Conservation (phyloP, 2,888 invertebrate genomes). For the Mellilla xanthometata region DNA sequence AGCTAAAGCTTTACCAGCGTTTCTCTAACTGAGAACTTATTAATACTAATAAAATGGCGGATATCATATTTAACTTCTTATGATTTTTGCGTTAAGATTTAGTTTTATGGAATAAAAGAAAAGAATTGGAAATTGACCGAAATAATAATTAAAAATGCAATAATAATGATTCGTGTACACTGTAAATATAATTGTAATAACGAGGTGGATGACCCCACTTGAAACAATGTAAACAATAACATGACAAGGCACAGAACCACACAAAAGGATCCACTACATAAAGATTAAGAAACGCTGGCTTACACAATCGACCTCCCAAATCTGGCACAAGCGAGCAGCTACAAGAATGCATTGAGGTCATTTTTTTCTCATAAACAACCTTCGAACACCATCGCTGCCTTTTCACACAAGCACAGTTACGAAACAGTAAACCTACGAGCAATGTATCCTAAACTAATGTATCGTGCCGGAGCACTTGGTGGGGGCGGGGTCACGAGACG, state of each 20-base stretch:
- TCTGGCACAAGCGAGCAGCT: conserved; percentile 42
- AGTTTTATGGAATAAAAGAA: too few relatives aligned
- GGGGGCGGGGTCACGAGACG: conserved; percentile 59
- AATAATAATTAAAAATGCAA: too few relatives aligned
- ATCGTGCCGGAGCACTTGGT: conserved; percentile 55
- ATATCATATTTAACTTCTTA: too few relatives aligned
- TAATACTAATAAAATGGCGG: too few relatives aligned
- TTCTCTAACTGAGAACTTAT: too few relatives aligned
- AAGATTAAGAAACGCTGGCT: conserved; percentile 22
- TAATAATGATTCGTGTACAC: too few relatives aligned
- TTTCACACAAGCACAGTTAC: conserved; percentile 45
- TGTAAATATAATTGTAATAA: neutral
- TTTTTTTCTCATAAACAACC: conserved; percentile 62
- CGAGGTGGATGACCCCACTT: neutral
- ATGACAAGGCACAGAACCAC: conserved; percentile 2
- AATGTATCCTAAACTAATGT: conserved; percentile 51
- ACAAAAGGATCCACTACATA: conserved; percentile 5
- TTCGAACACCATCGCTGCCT: conserved; percentile 47
- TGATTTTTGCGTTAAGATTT: too few relatives aligned
- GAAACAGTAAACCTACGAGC: conserved; percentile 47
- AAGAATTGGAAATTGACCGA: too few relatives aligned
- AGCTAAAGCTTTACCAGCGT: conserved; percentile 13
- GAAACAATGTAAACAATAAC: neutral
- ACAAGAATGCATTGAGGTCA: conserved; percentile 57
- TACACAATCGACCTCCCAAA: conserved; percentile 41